These are phyloP conservation scores for Hylaeus anthracinus DNA, from an alignment of 1,140 invertebrate genomes.

Conservation along the genomic window DNA sequence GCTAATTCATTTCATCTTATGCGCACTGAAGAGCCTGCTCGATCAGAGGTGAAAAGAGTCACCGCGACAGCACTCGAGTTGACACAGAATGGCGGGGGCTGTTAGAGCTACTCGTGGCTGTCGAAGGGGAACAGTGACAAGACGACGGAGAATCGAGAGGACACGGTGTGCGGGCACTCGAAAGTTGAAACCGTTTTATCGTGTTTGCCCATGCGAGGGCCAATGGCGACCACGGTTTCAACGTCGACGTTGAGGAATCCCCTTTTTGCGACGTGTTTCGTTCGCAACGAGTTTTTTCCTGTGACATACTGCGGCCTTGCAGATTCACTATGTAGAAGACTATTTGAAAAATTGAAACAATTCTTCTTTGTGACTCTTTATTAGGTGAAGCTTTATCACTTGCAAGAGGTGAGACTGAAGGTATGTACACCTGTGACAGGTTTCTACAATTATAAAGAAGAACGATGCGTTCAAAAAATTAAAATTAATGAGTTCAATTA, in stretches of 20 bases:
- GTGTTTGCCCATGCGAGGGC: constrained; percentile 43
- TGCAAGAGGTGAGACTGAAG: too few species aligned
- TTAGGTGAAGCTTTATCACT: too few species aligned
- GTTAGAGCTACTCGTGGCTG: neutral
- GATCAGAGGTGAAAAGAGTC: constrained; percentile 76
- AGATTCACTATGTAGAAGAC: too few species aligned
- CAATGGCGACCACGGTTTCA: constrained; percentile 52
- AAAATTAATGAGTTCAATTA: too few species aligned
- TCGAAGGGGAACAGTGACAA: constrained; percentile 43
- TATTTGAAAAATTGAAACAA: too few species aligned
- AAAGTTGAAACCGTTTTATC: constrained; percentile 76
- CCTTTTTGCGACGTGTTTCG: neutral
- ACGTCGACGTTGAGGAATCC: constrained; percentile 42
- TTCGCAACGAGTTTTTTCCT: too few species aligned
- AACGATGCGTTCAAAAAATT: too few species aligned
- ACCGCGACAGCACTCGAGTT: constrained; percentile 69
- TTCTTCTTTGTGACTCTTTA: too few species aligned
- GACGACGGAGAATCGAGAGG: constrained; percentile 22
- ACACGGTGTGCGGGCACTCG: constrained; percentile 63
- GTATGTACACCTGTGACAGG: too few species aligned
- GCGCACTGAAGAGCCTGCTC: constrained; percentile 77
- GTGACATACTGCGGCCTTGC: too few species aligned
- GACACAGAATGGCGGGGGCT: constrained; percentile 33
- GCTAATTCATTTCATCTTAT: constrained; percentile 79
- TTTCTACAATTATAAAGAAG: too few species aligned